These are phyloP conservation scores for Cydia fagiglandana DNA, from an alignment of 1,140 invertebrate genomes.

Conservation along the genomic window DNA sequence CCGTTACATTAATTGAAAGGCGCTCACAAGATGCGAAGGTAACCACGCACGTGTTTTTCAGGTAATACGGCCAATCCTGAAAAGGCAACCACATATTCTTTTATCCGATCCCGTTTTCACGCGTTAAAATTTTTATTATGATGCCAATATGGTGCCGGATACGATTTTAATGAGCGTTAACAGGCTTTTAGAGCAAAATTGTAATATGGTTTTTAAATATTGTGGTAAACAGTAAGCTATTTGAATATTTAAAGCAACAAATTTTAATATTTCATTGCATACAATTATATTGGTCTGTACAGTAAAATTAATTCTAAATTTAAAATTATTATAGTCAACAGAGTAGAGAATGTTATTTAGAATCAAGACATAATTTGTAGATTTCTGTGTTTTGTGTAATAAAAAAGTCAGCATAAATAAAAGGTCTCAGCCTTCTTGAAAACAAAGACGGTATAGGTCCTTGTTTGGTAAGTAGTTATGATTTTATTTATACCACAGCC, in stretches of 20 bases:
- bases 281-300: no score
- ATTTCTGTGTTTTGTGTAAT: neutral
- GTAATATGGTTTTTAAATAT: neutral
- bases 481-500: constrained; percentile 63
- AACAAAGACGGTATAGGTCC: neutral
- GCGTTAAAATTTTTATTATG: constrained; percentile 24
- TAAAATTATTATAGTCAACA: no score
- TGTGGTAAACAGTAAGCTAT: neutral
- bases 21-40: constrained; percentile 56
- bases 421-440: neutral
- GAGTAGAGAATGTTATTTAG: no score
- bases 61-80: constrained; percentile 64
- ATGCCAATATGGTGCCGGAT: constrained; percentile 16
- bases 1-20: constrained; percentile 59
- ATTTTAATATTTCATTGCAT: no score
- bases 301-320: no score
- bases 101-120: constrained; percentile 24
- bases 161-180: constrained; percentile 14
- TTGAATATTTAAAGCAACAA: no score
- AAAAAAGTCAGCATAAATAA: neutral
- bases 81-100: constrained; percentile 48
- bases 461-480: constrained; percentile 59
- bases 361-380: neutral
- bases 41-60: constrained; percentile 64
- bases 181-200: neutral